phyloP scores from a whole-genome alignment of 2,888 invertebrate species.

The Neria commutata region DNA sequence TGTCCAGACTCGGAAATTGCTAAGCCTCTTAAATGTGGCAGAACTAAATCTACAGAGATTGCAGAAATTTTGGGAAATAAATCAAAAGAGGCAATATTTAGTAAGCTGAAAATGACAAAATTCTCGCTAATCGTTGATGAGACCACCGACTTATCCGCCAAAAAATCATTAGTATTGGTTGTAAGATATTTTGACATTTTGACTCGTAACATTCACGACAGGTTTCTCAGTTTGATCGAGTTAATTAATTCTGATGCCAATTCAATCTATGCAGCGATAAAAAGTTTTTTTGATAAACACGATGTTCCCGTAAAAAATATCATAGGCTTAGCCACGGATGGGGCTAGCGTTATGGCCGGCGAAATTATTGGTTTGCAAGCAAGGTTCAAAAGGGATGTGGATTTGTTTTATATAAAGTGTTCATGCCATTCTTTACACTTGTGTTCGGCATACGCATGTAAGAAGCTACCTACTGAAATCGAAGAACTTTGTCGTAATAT shows the following conservation, averaged over 20 bases:
- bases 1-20: constrained; percentile 26
- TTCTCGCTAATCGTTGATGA: constrained; percentile 14
- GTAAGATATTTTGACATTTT: constrained; percentile 12
- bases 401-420: constrained; percentile 12
- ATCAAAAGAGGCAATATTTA: neutral
- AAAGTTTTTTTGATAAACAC: constrained; percentile 4
- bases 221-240: constrained; percentile 12
- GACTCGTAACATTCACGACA: neutral
- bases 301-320: constrained; percentile 5
- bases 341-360: constrained; percentile 6
- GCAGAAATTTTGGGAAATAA: constrained; percentile 12
- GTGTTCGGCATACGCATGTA: constrained; percentile 12
- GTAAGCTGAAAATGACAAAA: neutral
- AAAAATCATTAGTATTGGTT: constrained; percentile 16
- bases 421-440: constrained; percentile 20
- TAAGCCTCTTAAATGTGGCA: constrained; percentile 13
- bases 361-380: constrained; percentile 6
- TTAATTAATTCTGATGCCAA: constrained; percentile 11
- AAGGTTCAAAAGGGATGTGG: neutral
- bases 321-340: constrained; percentile 6
- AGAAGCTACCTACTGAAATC: constrained; percentile 10
- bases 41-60: constrained; percentile 18
- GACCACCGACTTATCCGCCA: constrained; percentile 10
- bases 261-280: constrained; percentile 5
- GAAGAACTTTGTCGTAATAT: constrained; percentile 15